Evolutionary conservation across 1,140 invertebrate species (phyloP).

Genomic region (Thereuonema tuberculata): DNA sequence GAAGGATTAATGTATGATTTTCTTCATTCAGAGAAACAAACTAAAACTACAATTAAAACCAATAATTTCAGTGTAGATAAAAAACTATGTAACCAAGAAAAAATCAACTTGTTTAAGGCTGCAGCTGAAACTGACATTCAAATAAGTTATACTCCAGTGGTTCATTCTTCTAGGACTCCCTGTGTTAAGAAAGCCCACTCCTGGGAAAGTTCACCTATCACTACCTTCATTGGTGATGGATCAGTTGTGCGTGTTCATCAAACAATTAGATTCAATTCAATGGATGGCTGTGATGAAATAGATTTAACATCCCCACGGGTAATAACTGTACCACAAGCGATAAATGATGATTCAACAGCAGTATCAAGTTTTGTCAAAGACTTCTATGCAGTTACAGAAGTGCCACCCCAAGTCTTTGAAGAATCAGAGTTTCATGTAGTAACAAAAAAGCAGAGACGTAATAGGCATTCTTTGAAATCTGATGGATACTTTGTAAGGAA

Average conservation of each 20-base stretch:
- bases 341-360: background rate
- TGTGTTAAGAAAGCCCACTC: constrained; percentile 4
- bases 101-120: background rate
- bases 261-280: background rate
- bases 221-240: background rate
- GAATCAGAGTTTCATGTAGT: constrained; percentile 9
- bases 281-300: background rate
- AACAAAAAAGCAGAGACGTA: background rate
- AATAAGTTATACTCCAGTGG: too few species aligned
- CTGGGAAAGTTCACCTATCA: background rate
- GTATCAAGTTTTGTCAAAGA: constrained; percentile 3
- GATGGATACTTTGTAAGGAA: background rate
- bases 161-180: too few species aligned
- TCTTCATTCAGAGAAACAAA: too few species aligned
- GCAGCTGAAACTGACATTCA: background rate
- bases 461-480: background rate
- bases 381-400: constrained; percentile 4
- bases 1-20: too few species aligned
- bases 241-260: background rate
- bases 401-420: background rate
- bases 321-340: background rate
- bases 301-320: background rate
- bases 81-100: background rate
- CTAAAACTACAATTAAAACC: too few species aligned
- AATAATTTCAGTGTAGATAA: background rate